phyloP scores from a whole-genome alignment of 2,888 invertebrate genomes.

The Ctena decussata region DNA sequence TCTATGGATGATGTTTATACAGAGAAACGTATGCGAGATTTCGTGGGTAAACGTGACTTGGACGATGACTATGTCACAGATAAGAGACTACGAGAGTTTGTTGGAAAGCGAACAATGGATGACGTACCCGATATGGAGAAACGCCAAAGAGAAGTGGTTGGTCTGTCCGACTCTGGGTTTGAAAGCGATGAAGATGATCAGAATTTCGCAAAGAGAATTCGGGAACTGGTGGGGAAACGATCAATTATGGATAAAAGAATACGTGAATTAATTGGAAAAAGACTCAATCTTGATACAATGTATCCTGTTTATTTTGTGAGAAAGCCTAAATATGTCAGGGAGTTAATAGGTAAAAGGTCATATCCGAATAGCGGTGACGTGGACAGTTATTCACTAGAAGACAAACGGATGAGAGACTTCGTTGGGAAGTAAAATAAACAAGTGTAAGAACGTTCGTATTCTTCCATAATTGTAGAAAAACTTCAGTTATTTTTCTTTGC shows the following conservation, averaged over 20 bases:
- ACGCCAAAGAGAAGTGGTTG: conserved; percentile 33
- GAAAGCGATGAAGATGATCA: background rate
- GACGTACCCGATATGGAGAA: conserved; percentile 27
- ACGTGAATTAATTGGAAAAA: conserved; percentile 59
- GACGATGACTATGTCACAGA: background rate
- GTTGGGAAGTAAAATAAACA: conserved; percentile 53
- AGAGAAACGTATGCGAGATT: conserved; percentile 36
- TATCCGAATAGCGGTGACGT: background rate
- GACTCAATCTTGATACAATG: conserved; percentile 20
- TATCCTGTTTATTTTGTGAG: conserved; percentile 41
- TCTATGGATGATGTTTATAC: background rate
- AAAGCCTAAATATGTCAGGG: conserved; percentile 56
- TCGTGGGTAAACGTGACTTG: conserved; percentile 29
- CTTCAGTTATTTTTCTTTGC: too few species aligned
- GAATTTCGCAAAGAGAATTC: background rate
- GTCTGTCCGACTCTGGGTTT: background rate
- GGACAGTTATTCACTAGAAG: conserved; percentile 20
- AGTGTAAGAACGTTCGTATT: background rate
- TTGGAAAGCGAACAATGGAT: conserved; percentile 40
- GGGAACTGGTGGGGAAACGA: conserved; percentile 15
- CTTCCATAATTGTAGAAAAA: background rate
- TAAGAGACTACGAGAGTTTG: conserved; percentile 54
- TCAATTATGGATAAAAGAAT: conserved; percentile 47
- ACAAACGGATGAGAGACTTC: conserved; percentile 58
- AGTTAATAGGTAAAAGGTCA: conserved; percentile 55